Evolutionary conservation across 2,888 invertebrate species (phyloP), one percentile per base, ranked within the genome.

Genomic region (Thecophora atra): DNA sequence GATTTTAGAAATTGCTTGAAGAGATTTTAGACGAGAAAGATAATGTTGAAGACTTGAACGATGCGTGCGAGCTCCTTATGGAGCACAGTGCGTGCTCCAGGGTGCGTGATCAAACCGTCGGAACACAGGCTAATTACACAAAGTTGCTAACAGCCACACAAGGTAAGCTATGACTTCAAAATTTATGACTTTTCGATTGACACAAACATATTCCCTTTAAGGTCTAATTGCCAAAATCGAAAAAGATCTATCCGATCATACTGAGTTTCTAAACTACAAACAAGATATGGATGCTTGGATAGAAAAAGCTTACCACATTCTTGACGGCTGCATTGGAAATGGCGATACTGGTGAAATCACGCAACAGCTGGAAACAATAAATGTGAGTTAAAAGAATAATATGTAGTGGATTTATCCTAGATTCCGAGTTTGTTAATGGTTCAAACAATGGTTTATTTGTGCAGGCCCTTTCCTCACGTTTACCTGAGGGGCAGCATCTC

Each of bases 161-260:
- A 88, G 92, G 91, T 82, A 81, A 72, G 74, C 1, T 24, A 15
- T 52, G 13, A 3, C 44, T 62, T 30, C 1, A 56, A 4, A 58
- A 47, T 24, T 47, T 1, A 7, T 8, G 19, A 21, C 13, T 54
- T 1, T 6, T 54, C 44, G 3, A 30, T 72, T 15, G 3, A 19
- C n/a, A 11, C 1, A 13, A 54, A 52, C 15, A 21, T 26, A 54
- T 26, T 1, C 30, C 4, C 8, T 37, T 44, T 28, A 58, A 83
- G 84, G 91, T 72, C 88, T 95, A 54, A 93, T 96, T 24, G 92
- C 94, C 1, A 93, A 93, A 82, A 92, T 96, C 15, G 96, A 97
- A 83, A 95, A 96, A 88, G 95, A 94, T 84, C 88, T 97, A 0
- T 93, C 94, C 0, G 96, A 97, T 84, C 96, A 96, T 81, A 95